Conservation (phyloP, 2,113 vertebrate genomes). For the Merops nubicus region DNA sequence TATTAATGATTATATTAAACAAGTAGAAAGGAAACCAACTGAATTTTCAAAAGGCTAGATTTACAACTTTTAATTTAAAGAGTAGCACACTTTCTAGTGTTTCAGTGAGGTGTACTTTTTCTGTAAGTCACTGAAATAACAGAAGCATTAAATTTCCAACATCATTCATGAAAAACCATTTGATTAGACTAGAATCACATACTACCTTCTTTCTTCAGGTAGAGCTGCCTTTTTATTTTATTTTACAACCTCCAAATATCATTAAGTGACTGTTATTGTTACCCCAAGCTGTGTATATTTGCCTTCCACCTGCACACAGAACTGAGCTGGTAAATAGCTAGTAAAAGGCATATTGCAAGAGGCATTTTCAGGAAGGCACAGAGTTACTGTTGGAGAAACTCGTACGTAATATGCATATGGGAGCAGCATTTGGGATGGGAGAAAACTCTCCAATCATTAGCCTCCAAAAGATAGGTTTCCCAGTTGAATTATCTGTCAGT, state of each 20-base stretch:
- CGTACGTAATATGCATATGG: accelerated
- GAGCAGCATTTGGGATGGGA: neutral
- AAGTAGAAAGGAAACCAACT: neutral
- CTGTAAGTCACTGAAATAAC: neutral
- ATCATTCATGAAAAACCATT: neutral
- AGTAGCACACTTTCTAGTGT: neutral
- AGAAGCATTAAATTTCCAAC: neutral
- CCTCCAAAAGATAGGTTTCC: neutral
- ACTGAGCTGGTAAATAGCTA: neutral
- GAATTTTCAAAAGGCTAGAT: neutral
- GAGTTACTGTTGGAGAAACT: neutral
- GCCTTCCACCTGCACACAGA: neutral
- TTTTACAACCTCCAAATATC: neutral
- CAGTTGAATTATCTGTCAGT: neutral
- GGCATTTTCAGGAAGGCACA: neutral
- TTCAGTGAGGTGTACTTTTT: neutral
- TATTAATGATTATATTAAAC: neutral
- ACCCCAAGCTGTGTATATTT: neutral
- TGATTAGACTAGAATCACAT: neutral
- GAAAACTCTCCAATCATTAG: neutral
- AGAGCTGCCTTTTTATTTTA: neutral
- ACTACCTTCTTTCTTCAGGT: neutral
- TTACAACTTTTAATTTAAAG: neutral
- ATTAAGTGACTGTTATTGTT: neutral
- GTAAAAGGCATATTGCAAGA: neutral